Evolutionary conservation across 1,140 invertebrate species (phyloP).

Genomic region (Pollicipes pollicipes): DNA sequence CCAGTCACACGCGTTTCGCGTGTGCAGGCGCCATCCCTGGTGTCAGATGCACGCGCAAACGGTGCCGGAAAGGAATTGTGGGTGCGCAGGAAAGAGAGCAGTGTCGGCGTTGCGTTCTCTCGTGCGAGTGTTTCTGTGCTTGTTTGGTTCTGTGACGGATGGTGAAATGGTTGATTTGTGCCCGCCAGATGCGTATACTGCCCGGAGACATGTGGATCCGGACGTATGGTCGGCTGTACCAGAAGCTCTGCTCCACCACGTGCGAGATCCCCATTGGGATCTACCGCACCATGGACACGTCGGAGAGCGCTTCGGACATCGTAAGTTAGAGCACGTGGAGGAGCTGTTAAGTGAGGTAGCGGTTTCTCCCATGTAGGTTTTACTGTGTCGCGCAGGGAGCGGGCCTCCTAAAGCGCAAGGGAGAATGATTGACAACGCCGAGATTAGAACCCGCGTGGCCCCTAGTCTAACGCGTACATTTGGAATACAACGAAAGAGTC

Average conservation of each 20-base stretch:
- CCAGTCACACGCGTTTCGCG: no score
- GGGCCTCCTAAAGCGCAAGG: no score
- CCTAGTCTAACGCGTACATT: no score
- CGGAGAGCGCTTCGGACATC: constrained; percentile 18
- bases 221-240: constrained; percentile 89
- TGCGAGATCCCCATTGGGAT: constrained; percentile 97
- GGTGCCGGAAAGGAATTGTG: constrained; percentile 4
- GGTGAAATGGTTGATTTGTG: constrained; percentile 16
- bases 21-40: no score
- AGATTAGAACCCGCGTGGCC: no score
- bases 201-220: constrained; percentile 97
- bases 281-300: constrained; percentile 78
- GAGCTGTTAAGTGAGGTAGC: no score
- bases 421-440: no score
- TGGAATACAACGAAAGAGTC: no score
- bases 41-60: no score
- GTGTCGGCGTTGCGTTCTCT: constrained; percentile 4
- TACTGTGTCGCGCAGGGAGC: no score
- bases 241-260: constrained; percentile 94
- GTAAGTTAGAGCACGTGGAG: no score
- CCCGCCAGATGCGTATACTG: constrained; percentile 66
- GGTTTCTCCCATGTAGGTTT: not conserved
- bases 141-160: constrained; percentile 11
- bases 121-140: constrained; percentile 9
- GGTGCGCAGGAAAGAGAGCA: constrained; percentile 8